Conservation (phyloP, 2,888 invertebrate species). For the Pegoplata infirma region DNA sequence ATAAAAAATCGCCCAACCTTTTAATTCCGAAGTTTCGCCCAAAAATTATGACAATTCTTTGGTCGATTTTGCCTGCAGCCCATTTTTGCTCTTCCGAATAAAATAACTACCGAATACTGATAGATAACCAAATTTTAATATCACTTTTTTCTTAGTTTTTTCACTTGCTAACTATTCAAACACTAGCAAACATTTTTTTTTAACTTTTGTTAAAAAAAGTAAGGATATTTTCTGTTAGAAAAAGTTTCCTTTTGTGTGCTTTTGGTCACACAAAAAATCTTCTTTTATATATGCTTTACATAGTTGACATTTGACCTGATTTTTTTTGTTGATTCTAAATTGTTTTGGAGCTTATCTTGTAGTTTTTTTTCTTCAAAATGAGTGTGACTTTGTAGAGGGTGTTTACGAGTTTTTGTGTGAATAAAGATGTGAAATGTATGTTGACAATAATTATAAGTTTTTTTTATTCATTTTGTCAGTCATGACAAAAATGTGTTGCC, state of each 20-base stretch:
- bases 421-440: background rate
- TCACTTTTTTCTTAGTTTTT: background rate
- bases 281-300: slow-evolving; percentile 36
- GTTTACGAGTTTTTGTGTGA: slow-evolving; percentile 19
- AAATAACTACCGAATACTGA: background rate
- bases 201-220: slow-evolving; percentile 26
- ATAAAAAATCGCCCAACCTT: too few relatives aligned
- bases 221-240: slow-evolving; percentile 28
- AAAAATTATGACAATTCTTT: too few relatives aligned
- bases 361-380: slow-evolving; percentile 30
- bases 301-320: slow-evolving; percentile 57
- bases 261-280: slow-evolving; percentile 38
- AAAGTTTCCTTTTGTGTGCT: slow-evolving; percentile 43
- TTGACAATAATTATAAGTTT: slow-evolving; percentile 28
- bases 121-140: background rate
- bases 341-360: slow-evolving; percentile 60
- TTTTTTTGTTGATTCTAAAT: slow-evolving; percentile 48
- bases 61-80: too few relatives aligned
- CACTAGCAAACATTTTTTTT: slow-evolving; percentile 12
- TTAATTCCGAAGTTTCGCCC: too few relatives aligned
- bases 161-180: background rate
- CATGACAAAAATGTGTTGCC: slow-evolving; percentile 21
- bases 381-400: slow-evolving; percentile 33
- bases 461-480: slow-evolving; percentile 34
- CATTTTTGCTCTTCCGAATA: too few relatives aligned